These are phyloP conservation scores for cat (Felis catus) DNA, from an alignment of 2,113 vertebrate species.

Conservation along the genomic window F.catus_Fca126_mat1.0 CM031428.1:44252501-44253000, in stretches of 20 bases:
- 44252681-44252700: background rate
- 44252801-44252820: background rate
- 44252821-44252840: background rate
- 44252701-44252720: background rate
- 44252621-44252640: background rate
- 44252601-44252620: conserved; percentile 18
- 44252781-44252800: background rate
- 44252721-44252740: background rate
- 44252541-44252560: background rate
- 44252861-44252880: background rate
- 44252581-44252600: conserved; percentile 34
- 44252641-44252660: conserved; percentile 8
- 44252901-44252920: conserved; percentile 2
- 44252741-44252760: background rate
- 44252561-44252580: background rate
- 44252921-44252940: background rate
- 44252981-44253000: background rate
- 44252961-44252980: background rate
- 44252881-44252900: background rate
- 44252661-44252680: background rate
- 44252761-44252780: background rate
- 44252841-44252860: background rate
- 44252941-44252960: background rate
- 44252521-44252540: background rate
- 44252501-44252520: background rate